Evolutionary conservation across 1,140 invertebrate species (phyloP), one percentile per base, ranked within the genome.

Genomic region (Solenopsis invicta): DNA sequence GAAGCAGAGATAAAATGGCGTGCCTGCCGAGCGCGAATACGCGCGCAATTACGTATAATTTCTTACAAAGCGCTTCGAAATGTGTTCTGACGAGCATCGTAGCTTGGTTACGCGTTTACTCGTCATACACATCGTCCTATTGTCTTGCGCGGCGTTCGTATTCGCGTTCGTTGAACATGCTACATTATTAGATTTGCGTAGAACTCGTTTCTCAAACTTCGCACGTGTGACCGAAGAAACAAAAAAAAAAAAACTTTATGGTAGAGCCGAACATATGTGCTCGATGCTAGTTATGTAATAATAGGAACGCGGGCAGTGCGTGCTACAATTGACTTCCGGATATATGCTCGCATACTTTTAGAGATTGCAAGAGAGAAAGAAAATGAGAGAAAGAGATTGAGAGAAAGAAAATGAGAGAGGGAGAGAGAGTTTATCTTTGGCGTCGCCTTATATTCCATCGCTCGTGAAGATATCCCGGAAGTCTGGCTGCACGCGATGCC

Each of bases 321-420:
- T 82, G 89, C 81, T 76, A 82, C 77, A 90, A 88, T 91, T 88
- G 82, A 61, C 89, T 90, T 90, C 88, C 82, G 89, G 90, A 86
- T 81, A 66, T 34, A 88, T 59, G 50, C 41, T 81, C 21, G 62
- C 34, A 21, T 62, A 88, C 48, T 85, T 82, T 90, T 66, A 34
- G 61, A 54, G 67, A 75, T 82, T 12, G 75, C 13, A 66, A 69
- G 62, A 37, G 62, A 67, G 29, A 72, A 29, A 59, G 12, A n/a
- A n/a, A n/a, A n/a, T n/a, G n/a, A n/a, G n/a, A n/a, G n/a, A n/a
- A n/a, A 71, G 41, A 66, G 86, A 80, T 66, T 64, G 78, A 87
- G 29, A 87, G 59, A 86, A 52, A 64, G 82, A 85, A 69, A 81
- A 59, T 21, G 64, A 86, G 76, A 91, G 87, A 37, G 18, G 8